Base-by-base conservation (phyloP, 1,140 invertebrate species). In the Delia radicum region DNA sequence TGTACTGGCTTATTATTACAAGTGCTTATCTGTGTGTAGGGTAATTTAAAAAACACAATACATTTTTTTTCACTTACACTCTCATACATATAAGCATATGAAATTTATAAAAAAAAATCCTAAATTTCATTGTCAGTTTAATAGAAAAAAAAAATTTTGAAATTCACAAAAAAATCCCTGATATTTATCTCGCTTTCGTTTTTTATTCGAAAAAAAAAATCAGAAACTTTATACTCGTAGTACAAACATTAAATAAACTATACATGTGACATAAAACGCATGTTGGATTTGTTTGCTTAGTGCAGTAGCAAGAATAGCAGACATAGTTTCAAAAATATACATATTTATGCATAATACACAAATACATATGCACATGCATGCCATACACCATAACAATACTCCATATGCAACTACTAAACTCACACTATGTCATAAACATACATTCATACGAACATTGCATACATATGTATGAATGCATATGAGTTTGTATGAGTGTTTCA, bases 101-200 rank as follows among this genome's bases (percentile, higher is more conserved):
- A 29, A 8, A 65, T 28, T 15, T 65, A 29, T 65, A 13, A 65
- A 69, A 13, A 65, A 69, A 37, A 33, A 33, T 37, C 12, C 65
- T 24, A 33, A 37, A 69, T 69, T 69, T 69, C 29, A 69, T 69
- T 69, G 65, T 69, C 65, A 29, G 33, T 55, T 69, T 69, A 69
- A 69, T 69, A 31, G 29, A 33, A 18, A 37, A 69, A 69, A 31
- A 33, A 69, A 21, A 10, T 31, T 31, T 69, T 5, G 37, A 37
- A 31, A 69, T 7, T 18, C 18, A 69, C 18, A 33, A 15, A 69
- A 33, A 69, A 69, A 69, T 69, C 65, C 31, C 65, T 24, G 18
- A 33, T 69, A 18, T 69, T 69, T 69, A 69, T 69, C 15, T 33
- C 29, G 21, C 29, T 69, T 69, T 69, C 29, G 8, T 69, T 37